A percentile compares a stretch with the other conserved stretches of the same genome.
These are phyloP conservation scores for Pteronura brasiliensis DNA, from an alignment of 2,113 vertebrate species.

Conservation along the genomic window DNA sequence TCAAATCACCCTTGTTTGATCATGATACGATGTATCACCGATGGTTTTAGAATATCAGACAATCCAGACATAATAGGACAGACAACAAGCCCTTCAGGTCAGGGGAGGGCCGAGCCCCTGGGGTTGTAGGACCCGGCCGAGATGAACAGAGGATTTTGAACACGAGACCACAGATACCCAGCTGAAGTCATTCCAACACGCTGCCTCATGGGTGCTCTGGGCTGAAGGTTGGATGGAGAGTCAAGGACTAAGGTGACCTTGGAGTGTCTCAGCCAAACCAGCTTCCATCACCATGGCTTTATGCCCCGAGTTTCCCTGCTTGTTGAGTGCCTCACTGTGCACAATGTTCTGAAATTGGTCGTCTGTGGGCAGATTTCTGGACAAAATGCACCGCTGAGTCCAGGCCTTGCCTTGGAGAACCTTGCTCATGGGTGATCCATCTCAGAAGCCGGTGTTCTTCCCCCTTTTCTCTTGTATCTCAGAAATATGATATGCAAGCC, in stretches of 20 bases:
- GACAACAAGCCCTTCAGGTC: not conserved
- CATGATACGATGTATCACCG: not conserved
- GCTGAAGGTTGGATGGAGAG: not conserved
- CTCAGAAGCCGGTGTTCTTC: not conserved
- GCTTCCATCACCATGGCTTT: not conserved
- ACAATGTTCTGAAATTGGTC: not conserved
- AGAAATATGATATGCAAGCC: not conserved
- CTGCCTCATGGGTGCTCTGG: not conserved
- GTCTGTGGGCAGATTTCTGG: not conserved
- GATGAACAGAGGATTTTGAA: not conserved
- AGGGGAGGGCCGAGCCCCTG: not conserved
- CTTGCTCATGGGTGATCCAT: not conserved
- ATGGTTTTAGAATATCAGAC: not conserved
- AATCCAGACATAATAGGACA: not conserved
- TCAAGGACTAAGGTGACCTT: not conserved
- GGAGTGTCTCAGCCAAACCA: not conserved
- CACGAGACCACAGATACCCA: not conserved
- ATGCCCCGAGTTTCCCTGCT: not conserved
- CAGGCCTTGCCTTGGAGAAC: not conserved
- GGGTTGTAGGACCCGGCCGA: not conserved
- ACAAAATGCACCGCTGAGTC: not conserved
- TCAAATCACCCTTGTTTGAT: not conserved
- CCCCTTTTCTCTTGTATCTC: not conserved
- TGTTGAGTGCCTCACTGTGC: not conserved
- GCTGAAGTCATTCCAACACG: fast-evolving